A percentile compares a stretch with the other conserved stretches of the same genome.
phyloP scores from a whole-genome alignment of 2,797 vertebrate genomes.

The Girardinus metallicus region DNA sequence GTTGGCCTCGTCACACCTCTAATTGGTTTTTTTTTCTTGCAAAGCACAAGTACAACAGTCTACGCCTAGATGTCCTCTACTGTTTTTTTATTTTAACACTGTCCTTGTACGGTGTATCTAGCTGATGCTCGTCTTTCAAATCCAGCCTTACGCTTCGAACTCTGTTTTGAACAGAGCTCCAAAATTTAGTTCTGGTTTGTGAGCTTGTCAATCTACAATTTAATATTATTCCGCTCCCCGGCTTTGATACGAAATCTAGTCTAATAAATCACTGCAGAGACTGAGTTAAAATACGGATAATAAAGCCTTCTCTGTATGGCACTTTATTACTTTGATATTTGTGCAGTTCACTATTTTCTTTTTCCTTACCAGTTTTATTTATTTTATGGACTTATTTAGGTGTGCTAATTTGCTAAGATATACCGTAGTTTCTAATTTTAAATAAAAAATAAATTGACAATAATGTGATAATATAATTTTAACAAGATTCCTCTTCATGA shows the following conservation, averaged over 20 bases:
- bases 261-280: background rate
- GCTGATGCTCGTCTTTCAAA: slow-evolving; percentile 60
- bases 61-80: slow-evolving; percentile 35
- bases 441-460: background rate
- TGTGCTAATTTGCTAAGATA: background rate
- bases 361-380: background rate
- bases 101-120: slow-evolving; percentile 58
- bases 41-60: slow-evolving; percentile 52
- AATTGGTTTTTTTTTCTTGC: slow-evolving; percentile 33
- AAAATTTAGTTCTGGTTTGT: slow-evolving; percentile 32
- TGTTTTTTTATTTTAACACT: slow-evolving; percentile 30
- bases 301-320: background rate
- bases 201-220: slow-evolving; percentile 14
- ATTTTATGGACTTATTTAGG: background rate
- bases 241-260: background rate
- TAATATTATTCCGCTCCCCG: background rate
- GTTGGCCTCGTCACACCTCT: slow-evolving; percentile 77
- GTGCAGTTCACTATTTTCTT: background rate
- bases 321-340: background rate
- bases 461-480: background rate
- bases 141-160: slow-evolving; percentile 35
- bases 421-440: background rate
- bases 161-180: slow-evolving; percentile 45
- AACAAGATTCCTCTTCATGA: background rate
- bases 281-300: slow-evolving; percentile 2